Percentiles rank a stretch among this genome's conserved stretches.
Conservation (phyloP, 2,888 invertebrate species). For the Mantis religiosa region DNA sequence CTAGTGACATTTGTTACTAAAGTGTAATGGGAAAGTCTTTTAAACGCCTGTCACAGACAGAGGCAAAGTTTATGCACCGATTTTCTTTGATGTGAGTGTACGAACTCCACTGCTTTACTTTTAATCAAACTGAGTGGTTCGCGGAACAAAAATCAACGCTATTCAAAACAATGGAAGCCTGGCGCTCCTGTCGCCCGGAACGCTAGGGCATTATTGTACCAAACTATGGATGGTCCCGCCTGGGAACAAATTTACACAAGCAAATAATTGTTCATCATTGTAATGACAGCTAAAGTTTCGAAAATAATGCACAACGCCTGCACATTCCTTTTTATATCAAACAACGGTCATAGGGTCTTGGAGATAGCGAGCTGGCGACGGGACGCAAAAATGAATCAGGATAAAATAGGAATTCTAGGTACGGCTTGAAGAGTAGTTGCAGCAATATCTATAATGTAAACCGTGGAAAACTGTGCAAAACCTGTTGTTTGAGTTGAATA, state of each 20-base stretch:
- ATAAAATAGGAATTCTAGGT: no score
- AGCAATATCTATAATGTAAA: no score
- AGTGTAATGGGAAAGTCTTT: neutral
- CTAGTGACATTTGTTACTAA: no score
- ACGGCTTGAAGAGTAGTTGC: no score
- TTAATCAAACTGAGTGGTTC: neutral
- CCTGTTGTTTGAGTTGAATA: no score
- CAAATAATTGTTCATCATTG: neutral
- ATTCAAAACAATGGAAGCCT: neutral
- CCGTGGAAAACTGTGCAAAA: no score
- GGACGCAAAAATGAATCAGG: no score
- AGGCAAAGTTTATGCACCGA: neutral
- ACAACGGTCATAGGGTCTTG: no score
- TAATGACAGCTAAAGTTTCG: neutral
- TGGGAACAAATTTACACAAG: neutral
- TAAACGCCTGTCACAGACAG: neutral
- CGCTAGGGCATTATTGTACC: neutral
- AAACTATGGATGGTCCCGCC: neutral
- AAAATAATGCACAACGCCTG: neutral
- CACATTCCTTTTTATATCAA: neutral
- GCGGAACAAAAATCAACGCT: neutral
- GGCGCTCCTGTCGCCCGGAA: neutral
- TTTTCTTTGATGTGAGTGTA: neutral
- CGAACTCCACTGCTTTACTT: neutral
- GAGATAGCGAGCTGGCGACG: no score